Base-by-base conservation (phyloP, 2,113 vertebrate genomes). In the Parus major region DNA sequence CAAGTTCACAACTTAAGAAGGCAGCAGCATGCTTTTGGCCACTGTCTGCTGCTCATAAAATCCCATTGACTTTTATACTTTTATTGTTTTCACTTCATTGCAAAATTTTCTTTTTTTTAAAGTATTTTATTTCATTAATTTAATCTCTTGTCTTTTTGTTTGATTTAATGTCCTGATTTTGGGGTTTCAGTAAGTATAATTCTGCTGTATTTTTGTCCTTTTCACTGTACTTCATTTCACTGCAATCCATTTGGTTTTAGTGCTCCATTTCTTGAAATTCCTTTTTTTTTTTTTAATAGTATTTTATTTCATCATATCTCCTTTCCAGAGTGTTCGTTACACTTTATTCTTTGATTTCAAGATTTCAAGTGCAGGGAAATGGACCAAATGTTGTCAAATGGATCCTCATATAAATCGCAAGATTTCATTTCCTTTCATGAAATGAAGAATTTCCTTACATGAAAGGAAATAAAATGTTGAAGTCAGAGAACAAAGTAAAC, bases 381-480 rank as follows among this genome's bases (percentile, higher is more conserved):
- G 17, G 47, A 36, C 49, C 7, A 22, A 72, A 46, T 31, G 17
- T 53, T 63, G 39, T 5, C 0, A 0, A 63, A 63, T 22, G 23
- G 5, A 33, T 83, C 33, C 17, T 46, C 47, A 55, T 6, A 18
- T 27, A 46, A 72, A 46, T 33, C 0, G 0, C 22, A 46, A 46
- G 17, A 46, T 72, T 72, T 72, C 16, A 63, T 44, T 61, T 61
- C 47, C 21, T 52, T 71, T 53, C 21, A 31, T 36, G 46, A 36
- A 70, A 81, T 17, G 7, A 68, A 50, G 9, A n/a, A 18, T 28
- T 57, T 57, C 42, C 14, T 49, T 31, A 42, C 10, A 25, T 12
- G 20, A 61, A 82, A 16, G 25, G 33, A 52, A 71, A 52, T 31
- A 12, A 36, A 83, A 71, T 83, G 7, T 53, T 1, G 0, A 61